phyloP scores from a whole-genome alignment of 1,140 invertebrate species.

The Papilio xuthus region DNA sequence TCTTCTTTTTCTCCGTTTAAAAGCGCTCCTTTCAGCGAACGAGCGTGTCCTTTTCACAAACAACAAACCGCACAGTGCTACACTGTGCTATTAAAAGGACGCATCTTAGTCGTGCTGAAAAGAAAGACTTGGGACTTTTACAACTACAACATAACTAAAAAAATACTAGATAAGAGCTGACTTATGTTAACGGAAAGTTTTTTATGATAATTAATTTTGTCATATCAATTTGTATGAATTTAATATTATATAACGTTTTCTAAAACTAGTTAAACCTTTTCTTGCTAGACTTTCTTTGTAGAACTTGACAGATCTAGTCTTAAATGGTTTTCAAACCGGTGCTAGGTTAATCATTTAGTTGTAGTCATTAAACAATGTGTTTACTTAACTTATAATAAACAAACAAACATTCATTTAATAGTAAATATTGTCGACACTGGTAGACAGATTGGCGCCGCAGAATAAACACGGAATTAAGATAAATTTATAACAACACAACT shows the following conservation, averaged over 20 bases:
- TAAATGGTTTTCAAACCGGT: neutral
- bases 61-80: slow-evolving; percentile 1
- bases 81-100: slow-evolving; percentile 21
- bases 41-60: slow-evolving; percentile 25
- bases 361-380: neutral
- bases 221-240: too few relatives aligned
- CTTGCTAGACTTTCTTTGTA: too few relatives aligned
- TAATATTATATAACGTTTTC: too few relatives aligned
- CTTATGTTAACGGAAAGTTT: neutral
- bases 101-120: slow-evolving; percentile 19
- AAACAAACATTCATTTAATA: neutral
- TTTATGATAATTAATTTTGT: neutral
- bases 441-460: slow-evolving; percentile 33
- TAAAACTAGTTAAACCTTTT: too few relatives aligned
- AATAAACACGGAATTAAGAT: slow-evolving; percentile 24
- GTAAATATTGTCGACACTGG: slow-evolving; percentile 14
- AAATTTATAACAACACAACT: neutral
- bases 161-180: neutral
- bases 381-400: neutral
- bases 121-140: neutral
- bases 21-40: slow-evolving; percentile 27
- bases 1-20: slow-evolving; percentile 27
- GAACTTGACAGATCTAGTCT: neutral
- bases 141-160: neutral
- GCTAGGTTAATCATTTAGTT: neutral